phyloP scores from a whole-genome alignment of 2,113 vertebrate genomes.

The Melozone crissalis region DNA sequence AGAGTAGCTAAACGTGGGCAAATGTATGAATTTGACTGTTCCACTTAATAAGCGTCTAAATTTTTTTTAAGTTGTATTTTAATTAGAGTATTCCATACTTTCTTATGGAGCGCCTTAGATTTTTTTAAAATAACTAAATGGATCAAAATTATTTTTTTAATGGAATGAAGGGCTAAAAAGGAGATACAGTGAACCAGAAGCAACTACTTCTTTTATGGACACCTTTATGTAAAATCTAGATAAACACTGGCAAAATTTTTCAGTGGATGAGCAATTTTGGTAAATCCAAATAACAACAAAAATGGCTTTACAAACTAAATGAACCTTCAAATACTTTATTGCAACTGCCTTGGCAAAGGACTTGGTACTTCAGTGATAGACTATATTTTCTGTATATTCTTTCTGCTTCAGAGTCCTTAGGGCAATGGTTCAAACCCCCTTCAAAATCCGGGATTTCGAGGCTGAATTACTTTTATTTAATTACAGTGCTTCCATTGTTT shows the following conservation, averaged over 20 bases:
- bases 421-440: too few species aligned
- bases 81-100: neutral
- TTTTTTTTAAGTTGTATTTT: neutral
- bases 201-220: neutral
- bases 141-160: neutral
- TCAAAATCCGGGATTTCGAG: neutral
- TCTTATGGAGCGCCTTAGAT: neutral
- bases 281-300: neutral
- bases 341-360: neutral
- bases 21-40: neutral
- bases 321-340: neutral
- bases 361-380: neutral
- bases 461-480: neutral
- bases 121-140: neutral
- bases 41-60: neutral
- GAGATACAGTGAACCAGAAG: neutral
- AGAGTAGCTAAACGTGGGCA: neutral
- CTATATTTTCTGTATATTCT: neutral
- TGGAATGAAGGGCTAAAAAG: neutral
- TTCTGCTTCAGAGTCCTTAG: neutral
- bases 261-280: neutral
- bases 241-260: neutral
- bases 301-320: neutral
- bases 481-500: neutral
- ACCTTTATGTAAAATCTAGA: neutral